Base-by-base conservation (phyloP, 2,888 invertebrate species). In the Macroteleia sp. region DNA sequence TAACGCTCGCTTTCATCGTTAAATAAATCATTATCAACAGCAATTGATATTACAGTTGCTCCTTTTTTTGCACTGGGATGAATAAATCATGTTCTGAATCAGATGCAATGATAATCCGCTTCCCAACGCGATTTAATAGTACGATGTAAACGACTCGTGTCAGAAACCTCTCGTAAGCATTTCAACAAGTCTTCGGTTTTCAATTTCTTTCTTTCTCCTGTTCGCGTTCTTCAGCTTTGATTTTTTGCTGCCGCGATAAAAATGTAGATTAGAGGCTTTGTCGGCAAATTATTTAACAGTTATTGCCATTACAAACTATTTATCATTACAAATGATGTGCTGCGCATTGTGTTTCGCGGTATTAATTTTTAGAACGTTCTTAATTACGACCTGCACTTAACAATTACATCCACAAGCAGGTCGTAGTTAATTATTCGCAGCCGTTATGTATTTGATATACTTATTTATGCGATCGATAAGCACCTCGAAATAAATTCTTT, bases 381-480 rank as follows among this genome's bases (percentile, higher is more conserved):
- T 69, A 69, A 69, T 69, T 75, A 48, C 42, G 20, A 32, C 25
- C 14, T 19, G 64, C 50, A 59, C 44, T 67, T 59, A 74, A 75
- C 75, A 75, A 75, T 75, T 62, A 69, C 46, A 17, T 41, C 42
- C 34, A 28, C 61, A 61, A 67, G 61, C 75, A 62, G 67, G 67
- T 75, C 61, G 61, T 30, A 34, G 54, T 59, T 75, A 62, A 75
- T 75, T 75, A 75, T 75, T 67, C 67, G 61, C 59, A 22, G 75
- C 74, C 61, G 67, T 75, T 75, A 75, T 67, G 54, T 59, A 64
- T 70, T 70, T 77, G 76, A 77, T 77, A 70, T 70, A 70, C 70
- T 77, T 70, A 77, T 77, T 77, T 71, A 62, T 66, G 61, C 59
- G 70, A 71, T 77, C 77, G 66, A 71, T 70, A 77, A 77, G 77